Evolutionary conservation across 2,113 vertebrate genomes (phyloP), one percentile per base, ranked within the genome.

Genomic region (Corvus moneduloides): DNA sequence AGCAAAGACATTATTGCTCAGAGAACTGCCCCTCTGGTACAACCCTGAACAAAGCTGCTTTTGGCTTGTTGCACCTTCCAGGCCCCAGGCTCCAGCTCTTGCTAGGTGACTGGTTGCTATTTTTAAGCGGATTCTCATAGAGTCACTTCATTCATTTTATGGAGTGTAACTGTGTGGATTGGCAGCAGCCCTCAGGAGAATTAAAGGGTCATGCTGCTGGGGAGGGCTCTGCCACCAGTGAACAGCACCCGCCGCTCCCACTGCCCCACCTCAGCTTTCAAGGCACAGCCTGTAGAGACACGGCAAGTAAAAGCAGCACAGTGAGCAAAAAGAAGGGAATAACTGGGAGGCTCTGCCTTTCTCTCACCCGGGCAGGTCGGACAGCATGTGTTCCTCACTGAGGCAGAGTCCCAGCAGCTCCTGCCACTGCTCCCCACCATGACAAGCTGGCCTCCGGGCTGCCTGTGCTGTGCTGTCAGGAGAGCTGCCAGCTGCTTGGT

Each of bases 391-490:
- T 9, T 46, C 39, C 59, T 63, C 44, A 3, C 11, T 0, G 11
- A 71, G 41, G 27, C 75, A 68, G 16, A 33, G 18, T 19, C 71
- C 27, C 54, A 67, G 77, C 58, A 68, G 85, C 35, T 64, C 63
- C 46, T 20, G 14, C 33, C 49, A 15, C 48, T 0, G 1, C 7
- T 10, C 17, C 32, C 32, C 7, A 9, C 41, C 63, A 8, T 0
- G 37, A 27, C 32, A n/a, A 19, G 54, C 18, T 1, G 52, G 27
- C 24, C 7, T 0, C 23, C 0, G 0, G 67, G 27, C 63, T 4
- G 10, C 12, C 28, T 7, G 20, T 0, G 1, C 56, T 1, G 0
- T 1, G 56, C 77, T 30, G 33, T 1, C 4, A 3, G 51, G 35
- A 55, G 61, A 48, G 67, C 71, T 58, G 78, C 69, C 2, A 2